phyloP scores from a whole-genome alignment of 2,888 invertebrate genomes.

The Xanthostigma xanthostigma region DNA sequence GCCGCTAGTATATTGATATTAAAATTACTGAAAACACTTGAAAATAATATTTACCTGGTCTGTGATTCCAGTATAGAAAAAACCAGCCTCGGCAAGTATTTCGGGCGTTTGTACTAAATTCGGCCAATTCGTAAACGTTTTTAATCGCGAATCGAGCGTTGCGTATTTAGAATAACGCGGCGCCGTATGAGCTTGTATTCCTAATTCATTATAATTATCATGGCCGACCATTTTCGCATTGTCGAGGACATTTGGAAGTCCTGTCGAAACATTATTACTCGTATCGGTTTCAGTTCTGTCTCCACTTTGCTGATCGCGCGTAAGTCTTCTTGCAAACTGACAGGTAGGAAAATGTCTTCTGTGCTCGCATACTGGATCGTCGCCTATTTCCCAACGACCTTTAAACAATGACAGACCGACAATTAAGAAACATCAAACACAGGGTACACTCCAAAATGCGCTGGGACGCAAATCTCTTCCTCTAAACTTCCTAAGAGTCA shows the following conservation, averaged over 20 bases:
- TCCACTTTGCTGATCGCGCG: conserved; percentile 20
- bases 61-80: conserved; percentile 62
- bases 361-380: conserved; percentile 53
- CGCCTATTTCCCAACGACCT: conserved; percentile 46
- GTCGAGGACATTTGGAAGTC: conserved; percentile 18
- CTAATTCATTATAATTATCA: conserved; percentile 37
- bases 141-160: conserved; percentile 50
- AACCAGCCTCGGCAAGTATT: conserved; percentile 70
- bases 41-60: conserved; percentile 41
- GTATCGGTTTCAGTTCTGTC: conserved; percentile 27
- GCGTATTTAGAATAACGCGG: conserved; percentile 53
- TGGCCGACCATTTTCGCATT: conserved; percentile 27
- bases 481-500: no score
- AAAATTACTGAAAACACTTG: neutral
- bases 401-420: neutral
- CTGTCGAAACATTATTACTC: neutral
- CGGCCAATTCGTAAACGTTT: conserved; percentile 67
- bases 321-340: conserved; percentile 33
- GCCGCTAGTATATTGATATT: no score
- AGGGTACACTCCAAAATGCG: no score
- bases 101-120: conserved; percentile 59
- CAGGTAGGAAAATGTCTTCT: conserved; percentile 43
- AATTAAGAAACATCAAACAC: no score
- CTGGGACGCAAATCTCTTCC: no score
- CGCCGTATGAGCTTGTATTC: conserved; percentile 40